Conservation (phyloP, 2,888 invertebrate genomes). For the Germaria angustata region DNA sequence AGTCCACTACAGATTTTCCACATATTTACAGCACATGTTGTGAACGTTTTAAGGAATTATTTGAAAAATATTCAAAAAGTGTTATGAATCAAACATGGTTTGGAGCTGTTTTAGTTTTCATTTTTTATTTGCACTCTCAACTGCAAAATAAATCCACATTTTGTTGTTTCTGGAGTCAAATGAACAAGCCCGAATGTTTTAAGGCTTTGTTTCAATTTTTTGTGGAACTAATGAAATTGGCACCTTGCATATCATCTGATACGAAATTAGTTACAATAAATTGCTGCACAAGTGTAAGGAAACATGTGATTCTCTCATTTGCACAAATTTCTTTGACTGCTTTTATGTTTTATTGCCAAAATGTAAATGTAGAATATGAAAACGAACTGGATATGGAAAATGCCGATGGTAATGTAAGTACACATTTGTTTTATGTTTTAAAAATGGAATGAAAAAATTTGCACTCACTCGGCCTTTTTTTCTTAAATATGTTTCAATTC, state of each 20-base stretch:
- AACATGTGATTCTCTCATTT: constrained; percentile 73
- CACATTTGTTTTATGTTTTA: not conserved
- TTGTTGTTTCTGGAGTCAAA: constrained; percentile 70
- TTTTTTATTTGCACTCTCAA: constrained; percentile 69
- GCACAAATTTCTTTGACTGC: constrained; percentile 68
- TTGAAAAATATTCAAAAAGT: constrained; percentile 68
- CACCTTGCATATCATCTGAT: constrained; percentile 68
- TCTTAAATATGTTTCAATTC: no score
- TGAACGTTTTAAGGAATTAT: constrained; percentile 71
- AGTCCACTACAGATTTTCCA: constrained; percentile 65
- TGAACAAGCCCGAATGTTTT: constrained; percentile 69
- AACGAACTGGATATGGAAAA: not conserved
- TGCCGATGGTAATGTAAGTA: constrained; percentile 25
- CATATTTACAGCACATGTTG: constrained; percentile 68
- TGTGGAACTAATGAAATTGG: constrained; percentile 68
- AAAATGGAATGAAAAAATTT: no score
- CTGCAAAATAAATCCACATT: constrained; percentile 68
- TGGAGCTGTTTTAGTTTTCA: constrained; percentile 69
- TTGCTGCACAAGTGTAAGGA: constrained; percentile 74
- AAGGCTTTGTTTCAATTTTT: constrained; percentile 71
- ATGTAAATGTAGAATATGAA: constrained; percentile 16
- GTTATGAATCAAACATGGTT: constrained; percentile 72
- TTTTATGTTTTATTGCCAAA: constrained; percentile 52
- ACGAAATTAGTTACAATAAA: constrained; percentile 67
- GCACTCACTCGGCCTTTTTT: no score